Evolutionary conservation across 2,797 vertebrate species (phyloP), one percentile per base, ranked within the genome.

Genomic region (Sebastes hubbsi): DNA sequence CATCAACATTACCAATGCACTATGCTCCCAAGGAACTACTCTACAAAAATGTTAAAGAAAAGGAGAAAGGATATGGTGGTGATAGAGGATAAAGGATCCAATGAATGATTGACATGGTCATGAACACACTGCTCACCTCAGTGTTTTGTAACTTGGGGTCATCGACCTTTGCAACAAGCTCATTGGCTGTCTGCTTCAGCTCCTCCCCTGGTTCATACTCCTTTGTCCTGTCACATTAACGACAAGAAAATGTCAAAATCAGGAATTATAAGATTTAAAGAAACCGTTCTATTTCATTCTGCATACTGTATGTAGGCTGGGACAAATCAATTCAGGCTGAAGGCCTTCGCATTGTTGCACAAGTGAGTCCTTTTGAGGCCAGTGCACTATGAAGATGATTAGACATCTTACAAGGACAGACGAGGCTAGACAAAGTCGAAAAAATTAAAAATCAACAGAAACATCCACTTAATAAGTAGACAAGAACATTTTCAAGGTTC

Each of bases 101-200:
- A 42, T 72, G 70, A 42, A 59, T 72, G 56, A 61, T 2, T 60
- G 36, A 49, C 36, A 52, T 32, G 68, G 16, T 42, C 34, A 16
- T 46, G 70, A 72, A 52, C 58, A 49, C 58, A 32, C 38, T 25
- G 82, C 96, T 96, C 90, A 99, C 99, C 97, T 99, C 96, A 62
- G 97, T 98, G 92, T 97, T 98, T 80, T 97, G 96, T 78, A 99
- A 91, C 81, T 99, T 99, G 2, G 98, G 98, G 89, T 99, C 98
- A 16, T 98, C 97, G 5, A 99, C 97, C 94, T 98, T 98, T 85
- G 97, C 93, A 22, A 99, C 96, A 8, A 99, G 97, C 86, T 99
- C 96, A 87, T 95, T 99, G 86, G 98, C 98, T 0, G 96, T 97
- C 88, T 97, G 96, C 87, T 96, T 97, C 79, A 99, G 93, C 55